A percentile compares a stretch with the other conserved stretches of the same genome.
These are phyloP conservation scores for Cavia porcellus DNA, from an alignment of 2,113 vertebrate genomes.

Conservation along the genomic window DNA sequence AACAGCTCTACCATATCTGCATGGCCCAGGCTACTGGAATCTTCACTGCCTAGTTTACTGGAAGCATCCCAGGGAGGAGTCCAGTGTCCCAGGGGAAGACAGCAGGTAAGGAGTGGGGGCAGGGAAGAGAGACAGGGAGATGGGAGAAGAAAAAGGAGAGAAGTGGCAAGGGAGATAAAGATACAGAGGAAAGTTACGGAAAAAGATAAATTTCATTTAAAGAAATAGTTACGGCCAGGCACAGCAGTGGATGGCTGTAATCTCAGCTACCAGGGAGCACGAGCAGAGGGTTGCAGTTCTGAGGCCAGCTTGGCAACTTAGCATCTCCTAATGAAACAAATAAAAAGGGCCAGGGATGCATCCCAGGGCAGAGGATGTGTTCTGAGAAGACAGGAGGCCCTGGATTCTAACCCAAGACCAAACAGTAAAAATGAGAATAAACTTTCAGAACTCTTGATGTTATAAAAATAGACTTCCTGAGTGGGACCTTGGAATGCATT, in stretches of 20 bases:
- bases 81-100: no score
- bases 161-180: accelerated
- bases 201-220: background rate
- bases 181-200: no score
- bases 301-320: background rate
- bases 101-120: background rate
- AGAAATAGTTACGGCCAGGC: no score
- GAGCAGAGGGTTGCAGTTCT: background rate
- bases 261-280: background rate
- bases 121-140: background rate
- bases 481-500: background rate
- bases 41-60: background rate
- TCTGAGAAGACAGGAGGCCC: background rate
- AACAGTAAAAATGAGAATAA: background rate
- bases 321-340: background rate
- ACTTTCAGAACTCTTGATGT: background rate
- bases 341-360: background rate
- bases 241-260: background rate
- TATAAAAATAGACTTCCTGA: background rate
- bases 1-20: no score
- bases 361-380: background rate
- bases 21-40: background rate
- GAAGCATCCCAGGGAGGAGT: background rate
- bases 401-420: background rate
- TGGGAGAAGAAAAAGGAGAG: no score